Evolutionary conservation across 2,888 invertebrate genomes (phyloP), one percentile per base, ranked within the genome.

Genomic region (Nomada lathburiana): DNA sequence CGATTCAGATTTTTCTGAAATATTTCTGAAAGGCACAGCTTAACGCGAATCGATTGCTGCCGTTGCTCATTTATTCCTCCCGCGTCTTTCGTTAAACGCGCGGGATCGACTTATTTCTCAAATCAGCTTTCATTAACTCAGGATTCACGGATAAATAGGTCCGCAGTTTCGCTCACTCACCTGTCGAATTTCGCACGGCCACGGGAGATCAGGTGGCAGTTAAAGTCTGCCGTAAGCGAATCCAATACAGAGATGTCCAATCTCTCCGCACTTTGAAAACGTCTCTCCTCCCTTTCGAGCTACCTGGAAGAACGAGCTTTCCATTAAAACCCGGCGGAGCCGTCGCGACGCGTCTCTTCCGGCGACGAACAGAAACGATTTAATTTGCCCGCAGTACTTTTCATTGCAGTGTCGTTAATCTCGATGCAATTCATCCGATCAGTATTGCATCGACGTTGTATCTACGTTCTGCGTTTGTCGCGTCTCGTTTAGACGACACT

Each of bases 221-320:
- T 85, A 77, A 82, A 87, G 74, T 64, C 74, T 77, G 78, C 78
- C 76, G 82, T 75, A 74, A 81, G 79, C 76, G 83, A 83, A 83
- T 80, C 80, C 80, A 65, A 80, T 80, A 80, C 85, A 87, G 87
- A 85, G 78, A 87, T 78, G 83, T 87, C 83, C 83, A 87, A 85
- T 87, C 69, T 83, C 82, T 74, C 69, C 44, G 26, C 75, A 77
- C 73, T 80, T 80, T 65, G 59, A 76, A 81, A 71, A 63, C 53
- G 71, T 77, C 68, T 57, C 73, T 70, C 64, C 75, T 68, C 76
- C 42, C 23, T 69, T 71, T 69, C 63, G 63, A 52, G 76, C 60
- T 55, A 76, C 80, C 86, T 86, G 86, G 80, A 86, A 86, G 74
- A 80, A 84, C 70, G 73, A 70, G 79, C 84, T 84, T 79, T 82